These are phyloP conservation scores for Shargacucullia verbasci DNA, from an alignment of 2,888 invertebrate species.

Conservation along the genomic window DNA sequence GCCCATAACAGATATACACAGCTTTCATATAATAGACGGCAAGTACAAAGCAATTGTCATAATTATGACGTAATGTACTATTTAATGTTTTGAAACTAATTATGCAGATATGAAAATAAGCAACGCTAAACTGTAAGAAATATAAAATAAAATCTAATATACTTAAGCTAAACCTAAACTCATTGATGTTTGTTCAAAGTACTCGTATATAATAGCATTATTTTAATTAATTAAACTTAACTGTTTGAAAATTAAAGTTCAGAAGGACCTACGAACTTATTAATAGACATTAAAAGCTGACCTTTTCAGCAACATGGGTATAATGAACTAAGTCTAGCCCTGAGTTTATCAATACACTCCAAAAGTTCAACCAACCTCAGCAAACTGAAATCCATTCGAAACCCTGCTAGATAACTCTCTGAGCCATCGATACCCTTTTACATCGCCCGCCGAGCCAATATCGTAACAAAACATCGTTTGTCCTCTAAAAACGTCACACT, in stretches of 20 bases:
- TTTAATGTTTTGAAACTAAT: too few relatives aligned
- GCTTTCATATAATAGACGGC: too few relatives aligned
- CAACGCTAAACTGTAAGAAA: too few relatives aligned
- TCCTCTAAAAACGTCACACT: constrained; percentile 61
- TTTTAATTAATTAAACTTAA: not conserved
- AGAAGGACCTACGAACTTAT: constrained; percentile 6
- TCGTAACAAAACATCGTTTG: constrained; percentile 57
- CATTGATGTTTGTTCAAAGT: too few relatives aligned
- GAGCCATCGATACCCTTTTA: constrained; percentile 31
- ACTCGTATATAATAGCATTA: too few relatives aligned
- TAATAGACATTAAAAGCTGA: constrained; percentile 25
- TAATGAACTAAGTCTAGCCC: constrained; percentile 23
- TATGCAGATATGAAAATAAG: too few relatives aligned
- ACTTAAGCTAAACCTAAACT: too few relatives aligned
- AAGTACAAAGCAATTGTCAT: too few relatives aligned
- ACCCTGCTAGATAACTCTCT: constrained; percentile 29
- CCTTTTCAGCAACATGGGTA: constrained; percentile 27
- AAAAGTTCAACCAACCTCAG: constrained; percentile 35
- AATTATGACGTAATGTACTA: too few relatives aligned
- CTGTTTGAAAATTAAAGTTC: not conserved
- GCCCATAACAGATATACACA: too few relatives aligned
- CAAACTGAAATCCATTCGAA: constrained; percentile 33
- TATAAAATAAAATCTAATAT: too few relatives aligned
- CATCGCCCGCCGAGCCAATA: constrained; percentile 51
- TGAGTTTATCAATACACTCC: constrained; percentile 24